Base-by-base conservation (phyloP, 2,797 vertebrate species). In the Etheostoma perlongum region DNA sequence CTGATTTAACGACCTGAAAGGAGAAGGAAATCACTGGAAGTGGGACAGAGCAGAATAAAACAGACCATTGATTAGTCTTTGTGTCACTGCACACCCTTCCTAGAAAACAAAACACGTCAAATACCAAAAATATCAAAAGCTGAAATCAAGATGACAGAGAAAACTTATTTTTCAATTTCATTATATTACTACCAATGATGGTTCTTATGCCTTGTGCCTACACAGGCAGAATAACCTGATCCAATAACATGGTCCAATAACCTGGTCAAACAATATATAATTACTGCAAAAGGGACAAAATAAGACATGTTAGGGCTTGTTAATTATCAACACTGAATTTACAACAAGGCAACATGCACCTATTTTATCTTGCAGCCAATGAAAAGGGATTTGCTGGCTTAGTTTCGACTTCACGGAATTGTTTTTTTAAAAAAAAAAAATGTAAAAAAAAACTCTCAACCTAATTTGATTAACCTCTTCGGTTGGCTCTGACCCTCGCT, bases 1-100 rank as follows among this genome's bases (percentile, higher is more conserved):
- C 79, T 67, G 79, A 80, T 75, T 82, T 66, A 83, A 81, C 30
- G 21, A 40, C 46, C 65, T 67, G 67, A 78, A 84, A 73, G 52
- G 33, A 73, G 71, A 21, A 78, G 72, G 63, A 82, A 78, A 66
- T 47, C 65, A 72, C 59, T 46, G 27, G 6, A 58, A 85, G 78
- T 44, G 76, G 67, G 74, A 65, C 42, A 15, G 48, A 71, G 64
- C 33, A 57, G 81, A 82, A 88, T 65, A 59, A 82, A 79, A 61
- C 76, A 80, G 42, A 59, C 21, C 53, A 23, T 19, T 74, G 63
- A 84, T 78, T n/a, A 27, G 59, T 49, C 64, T 79, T 67, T 83
- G 73, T 81, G 74, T 72, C 46, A 1, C 33, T n/a, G 30, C 53
- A 16, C 25, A 6, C 12, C 27, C 11, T 62, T 42, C 40, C 36